Base-by-base conservation (phyloP, 2,797 vertebrate species). In the Trachops cirrhosus region DNA sequence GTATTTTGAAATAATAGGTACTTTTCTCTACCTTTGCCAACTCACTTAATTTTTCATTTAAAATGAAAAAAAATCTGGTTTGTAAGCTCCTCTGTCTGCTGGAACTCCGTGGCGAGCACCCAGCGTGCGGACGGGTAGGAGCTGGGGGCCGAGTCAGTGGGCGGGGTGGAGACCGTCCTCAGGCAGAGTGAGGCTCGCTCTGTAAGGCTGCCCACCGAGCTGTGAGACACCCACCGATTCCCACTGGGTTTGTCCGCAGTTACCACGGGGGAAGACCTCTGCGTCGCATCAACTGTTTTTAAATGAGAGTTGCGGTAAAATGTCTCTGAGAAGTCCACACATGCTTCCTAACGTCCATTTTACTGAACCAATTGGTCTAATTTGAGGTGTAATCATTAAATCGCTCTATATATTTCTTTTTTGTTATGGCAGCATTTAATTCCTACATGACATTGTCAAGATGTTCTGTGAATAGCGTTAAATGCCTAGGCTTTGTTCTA, bases 141-240 rank as follows among this genome's bases (percentile, higher is more conserved):
- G 57, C 12, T 1, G 4, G 57, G 57, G 22, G 7, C 22, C 21
- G 3, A 10, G 54, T 3, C 54, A 10, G 54, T 4, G 22, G 4
- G 54, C 54, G 54, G 50, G 8, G 32, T 6, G 6, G 16, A 34
- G 3, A 34, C 4, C n/a, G 15, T 26, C 26, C 57, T 29, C 57
- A 1, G 24, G 57, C 10, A 5, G 57, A 12, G 57, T 14, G 10
- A 11, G 3, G 22, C 24, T 26, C 54, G 4, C 9, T 11, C 54
- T 57, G 9, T 3, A 4, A 4, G 54, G 54, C 11, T 0, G 1
- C 22, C 10, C 24, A 1, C 26, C 6, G 57, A 59, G 57, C 10
- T 26, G 57, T 11, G 11, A 11, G 57, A 12, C 24, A 6, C 26
- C 26, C 24, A 5, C 3, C 10, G 4, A 2, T 29, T 10, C 29